Percentiles rank a stretch among this genome's conserved stretches.
Conservation (phyloP, 2,888 invertebrate species). For the Trissonchulus latispiculum region DNA sequence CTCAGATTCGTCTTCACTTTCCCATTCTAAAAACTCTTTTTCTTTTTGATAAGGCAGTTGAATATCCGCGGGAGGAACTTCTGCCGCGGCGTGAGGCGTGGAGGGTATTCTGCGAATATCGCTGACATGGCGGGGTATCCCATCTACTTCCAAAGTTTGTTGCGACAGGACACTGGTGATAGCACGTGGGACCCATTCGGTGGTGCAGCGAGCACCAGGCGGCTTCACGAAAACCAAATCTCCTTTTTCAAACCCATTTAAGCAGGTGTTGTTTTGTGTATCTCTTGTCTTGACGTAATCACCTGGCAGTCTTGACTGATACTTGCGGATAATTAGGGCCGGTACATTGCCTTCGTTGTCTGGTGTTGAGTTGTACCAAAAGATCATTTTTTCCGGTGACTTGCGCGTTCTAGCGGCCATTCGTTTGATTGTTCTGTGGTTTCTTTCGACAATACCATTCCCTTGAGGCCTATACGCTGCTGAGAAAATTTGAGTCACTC, state of each 20-base stretch:
- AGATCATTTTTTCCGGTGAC: background rate
- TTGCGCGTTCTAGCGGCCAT: background rate
- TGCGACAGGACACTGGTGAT: background rate
- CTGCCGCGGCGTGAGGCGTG: no score
- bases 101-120: no score
- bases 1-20: no score
- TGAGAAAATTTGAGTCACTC: background rate
- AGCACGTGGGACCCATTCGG: background rate
- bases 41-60: no score
- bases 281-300: no score
- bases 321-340: background rate
- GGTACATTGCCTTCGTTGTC: background rate
- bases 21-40: no score
- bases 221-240: conserved; percentile 1
- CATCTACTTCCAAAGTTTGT: background rate
- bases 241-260: background rate
- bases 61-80: no score
- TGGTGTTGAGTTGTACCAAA: conserved; percentile 6
- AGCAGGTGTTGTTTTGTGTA: background rate
- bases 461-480: background rate
- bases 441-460: conserved; percentile 6
- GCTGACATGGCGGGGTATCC: background rate
- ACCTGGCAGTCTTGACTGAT: no score
- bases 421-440: conserved; percentile 15
- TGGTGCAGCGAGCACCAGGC: background rate